Base-by-base conservation (phyloP, 2,888 invertebrate species). In the Calameuta filiformis region DNA sequence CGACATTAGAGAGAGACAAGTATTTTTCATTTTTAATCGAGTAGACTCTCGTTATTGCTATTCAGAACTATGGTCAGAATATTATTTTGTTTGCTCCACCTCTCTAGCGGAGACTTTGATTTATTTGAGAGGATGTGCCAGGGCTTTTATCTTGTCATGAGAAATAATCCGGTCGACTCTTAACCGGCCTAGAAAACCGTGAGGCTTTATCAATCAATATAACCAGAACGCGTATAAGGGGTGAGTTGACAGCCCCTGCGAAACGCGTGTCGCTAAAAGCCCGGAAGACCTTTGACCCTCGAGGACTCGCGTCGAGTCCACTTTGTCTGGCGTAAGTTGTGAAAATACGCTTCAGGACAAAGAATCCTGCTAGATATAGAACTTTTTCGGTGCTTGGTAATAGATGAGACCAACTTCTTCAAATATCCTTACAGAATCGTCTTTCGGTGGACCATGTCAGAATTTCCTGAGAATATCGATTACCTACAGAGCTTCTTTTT, bases 241-340 rank as follows among this genome's bases (percentile, higher is more conserved):
- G 77, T 35, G 33, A 37, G 68, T 33, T 68, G 77, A 73, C 73
- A 40, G 77, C 23, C 56, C 56, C 56, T 56, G 56, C 9, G 23
- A 56, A 75, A 69, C 33, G 77, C 40, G 71, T 35, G 71, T 34
- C 35, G 69, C 77, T 77, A 77, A 77, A 77, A 77, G 77, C 77
- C 77, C 75, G 75, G 77, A 75, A 75, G 71, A 77, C 77, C 77
- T 77, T 77, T 77, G 77, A 75, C 77, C 77, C 77, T 69, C 69
- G 69, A 74, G 71, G 74, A 77, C 75, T 75, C 75, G 56, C 56
- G 56, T 71, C 75, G 75, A 71, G 77, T 77, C 69, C 74, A 77
- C 69, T 77, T 30, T 71, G 71, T 71, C 71, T 31, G 71, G 23
- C 23, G 23, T 9, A 23, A 56, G 56, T 56, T 15, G 56, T 56